Base-by-base conservation (phyloP, 23 tunicate species). In the Ascidia mentula region DNA sequence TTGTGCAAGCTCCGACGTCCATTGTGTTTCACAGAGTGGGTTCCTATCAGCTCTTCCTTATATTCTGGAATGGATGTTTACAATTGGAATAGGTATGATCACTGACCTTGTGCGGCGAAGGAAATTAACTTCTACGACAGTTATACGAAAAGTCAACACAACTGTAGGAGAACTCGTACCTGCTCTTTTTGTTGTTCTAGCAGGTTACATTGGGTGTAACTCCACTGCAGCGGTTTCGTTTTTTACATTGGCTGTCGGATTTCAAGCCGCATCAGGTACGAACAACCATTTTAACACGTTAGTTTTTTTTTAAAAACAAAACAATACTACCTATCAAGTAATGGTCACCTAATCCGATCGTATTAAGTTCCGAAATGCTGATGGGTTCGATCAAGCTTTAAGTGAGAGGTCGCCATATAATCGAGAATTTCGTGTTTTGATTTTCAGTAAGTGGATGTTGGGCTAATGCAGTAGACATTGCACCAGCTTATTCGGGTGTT, bases 191-290 rank as follows among this genome's bases (percentile, higher is more conserved):
- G 40, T 89, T 22, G 88, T 89, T n/a, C 46, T 89, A 30, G 91
- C 91, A 13, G 85, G 91, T 6, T 87, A 87, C 76, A 40, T 87
- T 0, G 91, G 91, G 13, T 87, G 91, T 70, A 32, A 87, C 82
- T 77, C 78, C 1, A 20, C 76, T 3, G 81, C 85, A 0, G 91
- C 91, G 1, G 24, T 87, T 31, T 60, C 77, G 0, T 87, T 80
- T 38, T 87, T 87, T 34, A 34, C 74, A 9, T n/a, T 86, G 20
- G 80, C 90, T 42, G 15, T 42, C 15, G 53, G 15, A 9, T 83
- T 78, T 0, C 78, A 78, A 33, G 79, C 71, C 42, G 77, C 78
- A 15, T 34, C 78, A 32, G 78, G 84, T 24, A 69, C 78, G 79
- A 38, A 46, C 46, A 28, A 18, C n/a, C n/a, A n/a, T n/a, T n/a